A percentile compares a stretch with the other conserved stretches of the same genome.
Conservation (phyloP, 2,888 invertebrate genomes). For the Machimus rusticus region DNA sequence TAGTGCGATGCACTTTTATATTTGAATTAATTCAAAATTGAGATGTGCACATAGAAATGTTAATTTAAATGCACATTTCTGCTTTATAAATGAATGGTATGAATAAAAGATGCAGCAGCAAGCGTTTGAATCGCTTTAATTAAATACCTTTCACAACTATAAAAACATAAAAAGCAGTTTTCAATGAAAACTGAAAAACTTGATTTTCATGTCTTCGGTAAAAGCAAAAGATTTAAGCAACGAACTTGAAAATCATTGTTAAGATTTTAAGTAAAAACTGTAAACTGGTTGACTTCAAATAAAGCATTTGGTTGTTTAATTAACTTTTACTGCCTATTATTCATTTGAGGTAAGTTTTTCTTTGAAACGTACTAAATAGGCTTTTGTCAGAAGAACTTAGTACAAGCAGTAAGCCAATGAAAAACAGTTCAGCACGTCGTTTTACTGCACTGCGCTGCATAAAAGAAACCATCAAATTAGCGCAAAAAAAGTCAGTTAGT, state of each 20-base stretch:
- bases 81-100: background rate
- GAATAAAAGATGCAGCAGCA: background rate
- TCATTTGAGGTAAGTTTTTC: background rate
- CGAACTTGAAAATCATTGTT: background rate
- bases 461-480: background rate
- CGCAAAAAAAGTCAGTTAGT: background rate
- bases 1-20: background rate
- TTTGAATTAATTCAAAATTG: background rate
- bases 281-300: background rate
- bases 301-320: background rate
- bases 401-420: background rate
- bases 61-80: background rate
- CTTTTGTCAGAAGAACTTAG: background rate
- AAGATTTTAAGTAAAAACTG: background rate
- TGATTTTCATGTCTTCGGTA: background rate
- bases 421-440: background rate
- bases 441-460: background rate
- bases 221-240: constrained; percentile 49
- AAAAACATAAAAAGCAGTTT: background rate
- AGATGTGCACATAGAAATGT: background rate
- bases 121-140: background rate
- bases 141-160: background rate
- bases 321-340: background rate
- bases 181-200: background rate
- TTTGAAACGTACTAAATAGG: background rate